Base-by-base conservation (phyloP, 2,113 vertebrate genomes). In the Gallinago jamesoni region DNA sequence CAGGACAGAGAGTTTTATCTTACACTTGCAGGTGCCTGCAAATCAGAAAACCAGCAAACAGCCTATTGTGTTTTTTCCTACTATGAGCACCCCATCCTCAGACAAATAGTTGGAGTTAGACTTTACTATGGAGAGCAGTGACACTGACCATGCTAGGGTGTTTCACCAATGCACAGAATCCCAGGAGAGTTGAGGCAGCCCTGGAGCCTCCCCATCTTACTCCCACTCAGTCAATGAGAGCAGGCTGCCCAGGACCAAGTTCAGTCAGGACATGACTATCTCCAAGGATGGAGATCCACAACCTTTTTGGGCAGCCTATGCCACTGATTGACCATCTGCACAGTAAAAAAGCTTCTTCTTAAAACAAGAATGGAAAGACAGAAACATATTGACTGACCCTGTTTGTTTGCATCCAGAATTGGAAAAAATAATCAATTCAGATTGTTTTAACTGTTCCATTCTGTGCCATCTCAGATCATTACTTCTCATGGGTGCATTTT, bases 211-310 rank as follows among this genome's bases (percentile, higher is more conserved):
- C 18, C 41, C 22, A n/a, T n/a, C n/a, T 28, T 48, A 55, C 9
- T 41, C 27, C 60, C 9, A 52, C 60, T 66, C 83, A 23, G 27
- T 37, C 27, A 22, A 18, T 1, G 1, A 22, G 37, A 53, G 45
- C 74, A 45, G 18, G 18, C 35, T 50, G 24, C 43, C 23, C 24
- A 9, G 25, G 24, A 25, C 69, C 4, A 3, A 8, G 41, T 41
- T 30, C 2, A 1, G 2, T 13, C 4, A 0, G 45, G 45, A 35
- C 16, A 16, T 17, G 10, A 17, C 0, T 48, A 4, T 13, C 43
- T 67, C 14, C 30, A 7, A 41, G 52, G 24, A 14, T 17, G 25
- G 73, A 35, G 31, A 48, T 43, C 50, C n/a, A 28, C 24, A 75
- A 28, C 48, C 50, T 43, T 37, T 55, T 37, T 53, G 48, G 69